These are phyloP conservation scores for Achatina immaculata DNA, from an alignment of 1,140 invertebrate genomes.

Conservation along the genomic window DNA sequence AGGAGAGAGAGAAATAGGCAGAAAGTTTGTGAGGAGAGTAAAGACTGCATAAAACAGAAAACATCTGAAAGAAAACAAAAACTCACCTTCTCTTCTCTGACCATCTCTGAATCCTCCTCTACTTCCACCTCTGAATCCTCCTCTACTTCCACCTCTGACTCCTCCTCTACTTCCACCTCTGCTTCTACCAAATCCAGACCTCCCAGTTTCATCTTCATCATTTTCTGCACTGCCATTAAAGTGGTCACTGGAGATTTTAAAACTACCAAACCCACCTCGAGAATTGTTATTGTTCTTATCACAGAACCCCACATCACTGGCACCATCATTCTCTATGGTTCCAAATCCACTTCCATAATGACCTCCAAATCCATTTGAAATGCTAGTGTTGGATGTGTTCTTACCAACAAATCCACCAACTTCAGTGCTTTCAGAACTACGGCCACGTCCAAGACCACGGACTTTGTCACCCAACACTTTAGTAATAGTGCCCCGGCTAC, in stretches of 20 bases:
- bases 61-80: neutral
- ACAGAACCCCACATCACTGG: neutral
- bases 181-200: neutral
- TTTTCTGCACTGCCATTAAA: neutral
- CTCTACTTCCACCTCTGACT: neutral
- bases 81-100: neutral
- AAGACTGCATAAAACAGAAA: no score
- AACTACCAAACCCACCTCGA: neutral
- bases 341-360: neutral
- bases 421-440: neutral
- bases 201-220: neutral
- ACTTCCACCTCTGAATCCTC: neutral
- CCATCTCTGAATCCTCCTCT: neutral
- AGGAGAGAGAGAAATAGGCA: no score
- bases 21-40: no score
- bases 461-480: neutral
- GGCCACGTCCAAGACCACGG: constrained; percentile 3
- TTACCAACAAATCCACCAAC: neutral
- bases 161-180: neutral
- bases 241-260: neutral
- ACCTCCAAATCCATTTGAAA: neutral
- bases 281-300: neutral
- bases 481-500: neutral
- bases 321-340: neutral
- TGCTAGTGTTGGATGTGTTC: neutral